Evolutionary conservation across 2,888 invertebrate species (phyloP), one percentile per base, ranked within the genome.

Genomic region (Ceraclea dissimilis): DNA sequence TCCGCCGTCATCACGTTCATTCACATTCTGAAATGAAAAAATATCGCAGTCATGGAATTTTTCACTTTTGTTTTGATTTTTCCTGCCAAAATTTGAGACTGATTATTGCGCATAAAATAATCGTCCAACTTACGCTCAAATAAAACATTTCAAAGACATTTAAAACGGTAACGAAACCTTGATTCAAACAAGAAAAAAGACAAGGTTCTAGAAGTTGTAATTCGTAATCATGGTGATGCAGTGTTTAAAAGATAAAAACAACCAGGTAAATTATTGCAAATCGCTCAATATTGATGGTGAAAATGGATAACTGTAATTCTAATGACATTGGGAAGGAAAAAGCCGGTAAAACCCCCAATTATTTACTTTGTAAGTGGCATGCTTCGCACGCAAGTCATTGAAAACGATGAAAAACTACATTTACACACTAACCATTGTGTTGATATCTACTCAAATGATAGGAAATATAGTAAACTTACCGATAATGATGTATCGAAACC

Each of bases 401-500:
- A 26, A 26, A 26, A 26, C 4, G 26, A 10, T 6, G 10, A 26
- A 26, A 26, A 26, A 10, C 5, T 10, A 26, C 10, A 6, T 6
- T 6, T 26, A 26, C 10, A 26, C 26, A 10, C 26, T 10, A 26
- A 6, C 10, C 10, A 10, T 26, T 26, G 10, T 10, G 10, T 10
- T 26, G 10, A 26, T 26, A 8, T 8, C 13, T 8, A 2, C 2
- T 8, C 39, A 39, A 39, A 8, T 13, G 13, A 46, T 4, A 46
- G 18, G 13, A 46, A 5, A 19, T 46, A 8, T 5, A 46, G 4
- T 19, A 46, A 44, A 81, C 85, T 87, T 76, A 88, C 89, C 80
- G 85, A 84, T 78, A 82, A 70, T 74, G 85, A 78, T 72, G 86
- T 82, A 80, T 88, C 84, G 79, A 89, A 86, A 79, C 85, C 88